phyloP scores from a whole-genome alignment of 37 sponge, comb jelly and placozoan genomes.

The Spongilla lacustris region DNA sequence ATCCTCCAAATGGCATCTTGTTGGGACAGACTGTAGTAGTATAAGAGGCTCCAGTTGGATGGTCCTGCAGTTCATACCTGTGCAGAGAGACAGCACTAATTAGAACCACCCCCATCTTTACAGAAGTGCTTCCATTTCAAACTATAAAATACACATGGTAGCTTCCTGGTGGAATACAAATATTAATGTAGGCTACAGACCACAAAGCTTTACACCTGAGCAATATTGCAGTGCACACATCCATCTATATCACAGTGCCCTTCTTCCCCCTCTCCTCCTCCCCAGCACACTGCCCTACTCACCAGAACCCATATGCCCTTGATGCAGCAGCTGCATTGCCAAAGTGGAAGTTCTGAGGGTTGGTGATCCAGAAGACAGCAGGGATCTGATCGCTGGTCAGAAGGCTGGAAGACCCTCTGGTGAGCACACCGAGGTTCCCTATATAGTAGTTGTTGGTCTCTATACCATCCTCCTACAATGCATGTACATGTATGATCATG shows the following conservation, averaged over 20 bases:
- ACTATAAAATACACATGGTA: too few species aligned
- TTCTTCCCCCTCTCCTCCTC: background rate
- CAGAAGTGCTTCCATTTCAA: too few species aligned
- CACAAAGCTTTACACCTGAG: too few species aligned
- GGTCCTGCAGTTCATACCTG: slow-evolving; percentile 84
- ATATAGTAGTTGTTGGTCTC: slow-evolving; percentile 79
- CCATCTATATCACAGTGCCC: background rate
- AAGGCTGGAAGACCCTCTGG: slow-evolving; percentile 82
- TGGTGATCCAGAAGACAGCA: slow-evolving; percentile 92
- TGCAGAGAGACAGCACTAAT: background rate
- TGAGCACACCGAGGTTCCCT: slow-evolving; percentile 79
- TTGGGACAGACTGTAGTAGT: slow-evolving; percentile 79
- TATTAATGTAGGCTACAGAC: too few species aligned
- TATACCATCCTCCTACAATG: slow-evolving; percentile 88
- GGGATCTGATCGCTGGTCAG: slow-evolving; percentile 91
- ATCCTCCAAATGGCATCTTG: slow-evolving; percentile 76
- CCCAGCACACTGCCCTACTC: background rate
- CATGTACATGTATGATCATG: background rate
- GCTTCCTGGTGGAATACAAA: too few species aligned
- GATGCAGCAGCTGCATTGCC: slow-evolving; percentile 90
- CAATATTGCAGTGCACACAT: too few species aligned
- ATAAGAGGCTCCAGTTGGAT: slow-evolving; percentile 82
- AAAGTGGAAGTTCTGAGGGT: slow-evolving; percentile 83
- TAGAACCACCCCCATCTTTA: too few species aligned
- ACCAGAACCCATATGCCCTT: slow-evolving; percentile 90